Evolutionary conservation across 30 jellyfish, hydroid and myxozoan species (phyloP), one percentile per base, ranked within the genome.

Genomic region (Nemopilema nomurai): DNA sequence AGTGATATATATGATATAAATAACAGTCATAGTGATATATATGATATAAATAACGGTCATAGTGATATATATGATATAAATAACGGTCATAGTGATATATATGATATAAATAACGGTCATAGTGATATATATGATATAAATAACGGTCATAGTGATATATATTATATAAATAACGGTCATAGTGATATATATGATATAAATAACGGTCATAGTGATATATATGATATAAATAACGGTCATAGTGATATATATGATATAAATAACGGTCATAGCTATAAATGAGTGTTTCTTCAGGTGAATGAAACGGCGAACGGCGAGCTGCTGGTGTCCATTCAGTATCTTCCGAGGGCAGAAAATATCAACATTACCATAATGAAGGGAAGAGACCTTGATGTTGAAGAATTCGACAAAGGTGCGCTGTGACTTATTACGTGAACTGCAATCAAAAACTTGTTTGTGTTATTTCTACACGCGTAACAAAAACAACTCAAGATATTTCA

Each of bases 311-410:
- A 68, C 57, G 96, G 97, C 13, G 96, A 88, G 50, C 22, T 94
- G 25, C 71, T 94, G 64, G 63, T 77, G 67, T 82, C 96, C 1
- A 80, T 94, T 27, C 92, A 88, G 63, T 81, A 94, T 57, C 84
- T 94, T 8, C 96, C 99, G 29, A 92, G 96, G 20, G 97, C 99
- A 1, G 92, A 90, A 57, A 69, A 96, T 29, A 71, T 94, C 49
- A 90, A 87, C 73, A 78, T 89, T 50, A 76, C 69, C 23, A 28
- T 94, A 4, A 84, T 81, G 87, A 87, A 89, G 53, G 99, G 88
- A 51, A 79, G 95, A 23, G 96, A 88, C 25, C 51, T 94, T 16
- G 29, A 28, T 26, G 19, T 94, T 67, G 91, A 81, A 31, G 95
- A 95, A 57, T 77, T 69, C 49, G 99, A 94, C 29, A 89, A 89